Evolutionary conservation across 2,113 vertebrate species (phyloP).

Genomic region (Passer montanus): DNA sequence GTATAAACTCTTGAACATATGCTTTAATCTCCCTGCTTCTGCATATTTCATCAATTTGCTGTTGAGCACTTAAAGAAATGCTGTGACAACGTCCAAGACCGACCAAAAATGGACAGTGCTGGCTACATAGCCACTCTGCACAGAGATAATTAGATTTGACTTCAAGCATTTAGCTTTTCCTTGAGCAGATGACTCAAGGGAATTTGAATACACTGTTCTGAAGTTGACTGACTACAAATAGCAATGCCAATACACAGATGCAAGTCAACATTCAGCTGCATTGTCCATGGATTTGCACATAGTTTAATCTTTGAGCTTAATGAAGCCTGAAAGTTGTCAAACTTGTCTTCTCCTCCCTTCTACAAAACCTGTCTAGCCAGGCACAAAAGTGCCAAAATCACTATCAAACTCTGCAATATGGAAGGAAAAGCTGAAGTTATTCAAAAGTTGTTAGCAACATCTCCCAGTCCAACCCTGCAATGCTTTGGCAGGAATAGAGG

Average conservation of each 20-base stretch:
- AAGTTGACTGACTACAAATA: background rate
- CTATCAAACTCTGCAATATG: background rate
- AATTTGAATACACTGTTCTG: background rate
- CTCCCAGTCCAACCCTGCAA: background rate
- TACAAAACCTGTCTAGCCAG: background rate
- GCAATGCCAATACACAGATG: background rate
- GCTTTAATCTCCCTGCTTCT: constrained; percentile 5
- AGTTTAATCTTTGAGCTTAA: background rate
- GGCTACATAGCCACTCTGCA: background rate
- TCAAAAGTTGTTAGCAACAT: background rate
- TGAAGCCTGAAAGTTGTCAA: background rate
- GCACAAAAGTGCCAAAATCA: background rate
- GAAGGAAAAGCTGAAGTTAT: background rate
- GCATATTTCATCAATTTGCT: background rate
- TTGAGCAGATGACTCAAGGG: background rate
- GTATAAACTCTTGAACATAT: background rate
- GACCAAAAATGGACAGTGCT: background rate
- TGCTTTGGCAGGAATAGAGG: background rate
- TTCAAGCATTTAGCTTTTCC: background rate
- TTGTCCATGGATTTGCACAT: background rate
- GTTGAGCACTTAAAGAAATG: background rate
- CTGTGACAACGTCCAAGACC: background rate
- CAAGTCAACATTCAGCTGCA: background rate
- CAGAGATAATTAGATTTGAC: background rate
- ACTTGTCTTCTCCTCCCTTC: background rate